phyloP scores from a whole-genome alignment of 2,888 invertebrate species.

The Eupithecia tripunctaria region DNA sequence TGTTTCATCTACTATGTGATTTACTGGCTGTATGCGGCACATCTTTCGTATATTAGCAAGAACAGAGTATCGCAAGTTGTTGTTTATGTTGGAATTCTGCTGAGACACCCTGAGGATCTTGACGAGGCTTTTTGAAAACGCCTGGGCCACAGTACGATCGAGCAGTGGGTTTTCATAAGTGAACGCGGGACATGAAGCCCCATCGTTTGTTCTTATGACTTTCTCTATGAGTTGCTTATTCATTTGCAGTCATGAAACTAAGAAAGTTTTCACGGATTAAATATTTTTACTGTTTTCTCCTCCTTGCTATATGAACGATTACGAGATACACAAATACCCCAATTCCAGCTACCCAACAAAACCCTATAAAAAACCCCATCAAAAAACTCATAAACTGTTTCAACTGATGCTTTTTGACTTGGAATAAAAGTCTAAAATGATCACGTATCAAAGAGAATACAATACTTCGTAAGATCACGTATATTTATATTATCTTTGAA shows the following conservation, averaged over 20 bases:
- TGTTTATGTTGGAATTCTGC: conserved; percentile 60
- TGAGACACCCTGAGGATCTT: conserved; percentile 65
- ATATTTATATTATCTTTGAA: too few relatives aligned
- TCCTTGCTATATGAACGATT: not conserved
- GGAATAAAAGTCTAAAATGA: not conserved
- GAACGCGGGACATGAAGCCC: conserved; percentile 59
- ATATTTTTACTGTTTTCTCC: not conserved
- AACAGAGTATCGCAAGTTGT: conserved; percentile 62
- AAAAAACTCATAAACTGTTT: not conserved
- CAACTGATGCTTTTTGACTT: not conserved
- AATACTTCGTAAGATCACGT: too few relatives aligned
- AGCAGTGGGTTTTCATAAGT: conserved; percentile 68
- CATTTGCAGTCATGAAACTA: conserved; percentile 50
- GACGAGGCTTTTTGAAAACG: conserved; percentile 70
- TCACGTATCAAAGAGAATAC: too few relatives aligned
- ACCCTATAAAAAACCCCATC: not conserved
- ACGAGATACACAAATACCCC: not conserved
- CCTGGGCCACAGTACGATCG: conserved; percentile 65
- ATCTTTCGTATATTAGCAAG: conserved; percentile 68
- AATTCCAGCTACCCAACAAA: not conserved
- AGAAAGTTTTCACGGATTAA: not conserved
- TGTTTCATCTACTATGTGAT: conserved; percentile 64
- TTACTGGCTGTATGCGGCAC: conserved; percentile 63
- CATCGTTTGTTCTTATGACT: conserved; percentile 61
- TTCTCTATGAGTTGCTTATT: conserved; percentile 69